Conservation (phyloP, 1,140 invertebrate species). For the Trachelipus rathkii region DNA sequence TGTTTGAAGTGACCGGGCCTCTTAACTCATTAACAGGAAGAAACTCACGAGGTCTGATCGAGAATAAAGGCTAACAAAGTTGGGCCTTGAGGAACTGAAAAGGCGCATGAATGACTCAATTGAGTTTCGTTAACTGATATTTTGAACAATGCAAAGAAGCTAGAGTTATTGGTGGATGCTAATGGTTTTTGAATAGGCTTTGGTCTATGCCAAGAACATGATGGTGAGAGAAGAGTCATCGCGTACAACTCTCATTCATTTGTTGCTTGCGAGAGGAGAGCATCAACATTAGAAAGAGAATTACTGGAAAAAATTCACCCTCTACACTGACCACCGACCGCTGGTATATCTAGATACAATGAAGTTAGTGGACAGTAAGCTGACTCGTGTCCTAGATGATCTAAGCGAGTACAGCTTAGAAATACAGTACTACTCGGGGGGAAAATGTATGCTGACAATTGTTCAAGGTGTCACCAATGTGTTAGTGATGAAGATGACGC, state of each 20-base stretch:
- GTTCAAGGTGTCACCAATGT: too few relatives aligned
- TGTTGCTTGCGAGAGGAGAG: neutral
- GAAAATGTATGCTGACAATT: too few relatives aligned
- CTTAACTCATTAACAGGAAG: neutral
- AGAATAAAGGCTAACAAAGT: neutral
- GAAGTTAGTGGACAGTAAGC: too few relatives aligned
- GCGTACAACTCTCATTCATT: conserved; percentile 1
- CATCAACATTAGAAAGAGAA: conserved; percentile 11
- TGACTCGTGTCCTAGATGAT: too few relatives aligned
- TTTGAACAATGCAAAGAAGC: neutral
- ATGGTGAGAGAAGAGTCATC: neutral
- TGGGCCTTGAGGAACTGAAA: neutral
- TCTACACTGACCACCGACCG: too few relatives aligned
- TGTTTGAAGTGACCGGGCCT: neutral
- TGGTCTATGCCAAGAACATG: neutral
- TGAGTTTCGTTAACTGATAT: neutral
- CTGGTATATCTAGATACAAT: too few relatives aligned
- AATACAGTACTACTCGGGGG: too few relatives aligned
- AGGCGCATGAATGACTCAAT: neutral
- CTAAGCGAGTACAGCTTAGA: too few relatives aligned
- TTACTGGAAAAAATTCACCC: too few relatives aligned
- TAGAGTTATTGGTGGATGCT: neutral
- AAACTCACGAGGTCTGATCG: too few relatives aligned
- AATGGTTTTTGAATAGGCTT: neutral
- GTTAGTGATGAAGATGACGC: too few relatives aligned